Evolutionary conservation across 1,140 invertebrate species (phyloP), one percentile per base, ranked within the genome.

Genomic region (Heliconius nattereri): DNA sequence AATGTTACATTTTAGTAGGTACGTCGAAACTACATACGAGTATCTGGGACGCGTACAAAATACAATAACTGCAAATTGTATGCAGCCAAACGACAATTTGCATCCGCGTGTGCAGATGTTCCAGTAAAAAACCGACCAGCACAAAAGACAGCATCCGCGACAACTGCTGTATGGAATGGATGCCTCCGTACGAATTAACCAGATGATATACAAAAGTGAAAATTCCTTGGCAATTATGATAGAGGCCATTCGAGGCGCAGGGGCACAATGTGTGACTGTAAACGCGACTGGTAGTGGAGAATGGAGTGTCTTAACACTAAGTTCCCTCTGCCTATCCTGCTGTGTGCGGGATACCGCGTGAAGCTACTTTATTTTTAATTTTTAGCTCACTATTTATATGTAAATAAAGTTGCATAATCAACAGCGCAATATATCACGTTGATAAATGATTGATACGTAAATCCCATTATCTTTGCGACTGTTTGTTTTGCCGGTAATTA

Each of bases 401-500:
- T 45, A 16, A 26, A 13, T 16, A 66, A 66, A 66, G 3, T 66
- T 29, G 60, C 23, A 29, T 66, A 57, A 75, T 75, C 52, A 75
- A 75, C 45, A 75, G 3, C 60, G 60, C 60, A 54, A 49, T 60
- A 74, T 75, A 70, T 79, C 23, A 79, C 73, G 57, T 26, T 74
- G 23, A 66, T 66, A 66, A 66, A 66, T 75, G n/a, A 54, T 32
- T 75, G 73, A 75, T 75, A 75, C 49, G 49, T 54, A 54, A 57
- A 75, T 20, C 49, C 29, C 73, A 54, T 75, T 75, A 54, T 54
- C 73, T 75, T 75, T 57, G 60, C 5, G 26, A 66, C 60, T 66
- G 26, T 66, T 66, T 66, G 23, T 66, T 66, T 66, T 66, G 60
- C 60, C 13, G 23, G 26, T 66, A 29, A 66, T 66, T 66, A 26